Conservation (phyloP, 2,797 vertebrate species). For the Pogoniulus pusillus region DNA sequence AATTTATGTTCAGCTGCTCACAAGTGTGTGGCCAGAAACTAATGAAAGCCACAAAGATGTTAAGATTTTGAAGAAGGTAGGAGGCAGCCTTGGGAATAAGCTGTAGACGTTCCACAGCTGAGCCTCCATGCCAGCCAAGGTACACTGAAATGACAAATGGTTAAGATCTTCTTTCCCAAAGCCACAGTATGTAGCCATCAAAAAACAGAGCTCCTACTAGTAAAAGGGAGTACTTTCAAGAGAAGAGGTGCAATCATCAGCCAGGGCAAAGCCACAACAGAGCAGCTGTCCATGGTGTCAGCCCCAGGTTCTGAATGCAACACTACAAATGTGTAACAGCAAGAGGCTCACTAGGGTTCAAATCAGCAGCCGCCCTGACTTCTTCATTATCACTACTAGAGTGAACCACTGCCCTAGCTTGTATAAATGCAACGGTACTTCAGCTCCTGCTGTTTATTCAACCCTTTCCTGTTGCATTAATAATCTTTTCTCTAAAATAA, state of each 20-base stretch:
- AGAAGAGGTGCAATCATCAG: not conserved
- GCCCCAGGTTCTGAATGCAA: not conserved
- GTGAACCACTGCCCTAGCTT: not conserved
- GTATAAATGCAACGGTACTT: constrained; percentile 17
- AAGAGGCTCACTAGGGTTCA: not conserved
- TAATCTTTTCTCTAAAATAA: constrained; percentile 7
- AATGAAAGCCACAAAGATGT: not conserved
- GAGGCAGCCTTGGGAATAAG: not conserved
- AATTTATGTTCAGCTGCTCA: not conserved
- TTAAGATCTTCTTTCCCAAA: not conserved
- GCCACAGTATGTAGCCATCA: not conserved
- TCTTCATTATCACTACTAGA: not conserved
- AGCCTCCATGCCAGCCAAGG: not conserved
- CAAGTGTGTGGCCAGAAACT: not conserved
- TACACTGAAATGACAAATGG: not conserved
- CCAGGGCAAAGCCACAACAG: not conserved
- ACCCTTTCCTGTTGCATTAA: constrained; percentile 3
- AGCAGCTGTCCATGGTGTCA: not conserved
- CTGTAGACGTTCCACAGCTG: not conserved
- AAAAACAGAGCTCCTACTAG: not conserved
- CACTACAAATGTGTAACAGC: not conserved
- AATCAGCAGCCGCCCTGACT: not conserved
- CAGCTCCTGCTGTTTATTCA: constrained; percentile 13
- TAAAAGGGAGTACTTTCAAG: not conserved
- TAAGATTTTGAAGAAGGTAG: not conserved